Evolutionary conservation across 1,140 invertebrate species (phyloP), one percentile per base, ranked within the genome.

Genomic region (Tyrophagus putrescentiae): DNA sequence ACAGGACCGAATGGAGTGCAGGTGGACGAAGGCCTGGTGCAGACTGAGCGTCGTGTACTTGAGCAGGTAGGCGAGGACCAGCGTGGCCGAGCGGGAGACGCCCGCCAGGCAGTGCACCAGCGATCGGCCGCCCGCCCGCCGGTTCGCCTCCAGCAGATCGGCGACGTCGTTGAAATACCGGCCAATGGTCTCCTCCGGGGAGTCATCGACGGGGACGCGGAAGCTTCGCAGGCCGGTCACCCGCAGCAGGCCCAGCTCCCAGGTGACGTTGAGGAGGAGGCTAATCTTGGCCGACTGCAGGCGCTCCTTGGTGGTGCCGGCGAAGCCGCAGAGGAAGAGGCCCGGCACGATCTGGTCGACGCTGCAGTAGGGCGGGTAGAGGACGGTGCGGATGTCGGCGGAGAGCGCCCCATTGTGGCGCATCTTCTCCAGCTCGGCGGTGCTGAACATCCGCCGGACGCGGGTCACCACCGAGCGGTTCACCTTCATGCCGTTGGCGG

Each of bases 51-150:
- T 72, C 36, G 81, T 76, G 69, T 87, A 81, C 71, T 89, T 90
- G 71, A 94, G 83, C 3, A 94, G 76, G 71, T 91, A 93, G 0
- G 85, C 89, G 33, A 94, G 74, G 66, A 84, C 85, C 0, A 94
- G 73, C 1, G 83, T 79, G 1, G 88, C 84, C 0, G 87, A 91
- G 44, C 90, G 76, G 62, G 83, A 87, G 0, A 92, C 83, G 1
- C 89, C 90, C 1, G 90, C 88, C 1, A 91, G 82, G 68, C 89
- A 93, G 71, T 92, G 88, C 0, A 93, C 82, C 62, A 92, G 69
- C n/a, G 52, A 33, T 54, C n/a, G 21, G 3, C 27, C 9, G 21
- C 25, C 25, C 4, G 4, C 31, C 2, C 4, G 21, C 16, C 21
- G 11, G 4, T 18, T 13, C 36, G 32, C 11, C 21, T 54, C 28